These are phyloP conservation scores for Carterocephalus palaemon DNA, from an alignment of 2,888 invertebrate species.

Conservation along the genomic window DNA sequence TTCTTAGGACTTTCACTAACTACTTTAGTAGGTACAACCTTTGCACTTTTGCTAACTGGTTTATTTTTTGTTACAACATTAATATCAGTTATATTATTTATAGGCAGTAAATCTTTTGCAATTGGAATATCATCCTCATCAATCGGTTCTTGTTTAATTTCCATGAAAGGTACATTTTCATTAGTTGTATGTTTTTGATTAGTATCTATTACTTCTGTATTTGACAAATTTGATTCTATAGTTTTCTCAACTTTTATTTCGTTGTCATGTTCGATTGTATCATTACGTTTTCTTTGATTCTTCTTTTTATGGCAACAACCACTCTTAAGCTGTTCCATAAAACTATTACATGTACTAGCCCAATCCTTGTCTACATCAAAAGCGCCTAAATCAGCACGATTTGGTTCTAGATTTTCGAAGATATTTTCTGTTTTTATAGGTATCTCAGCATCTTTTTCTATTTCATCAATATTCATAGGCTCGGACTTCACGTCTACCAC, in stretches of 20 bases:
- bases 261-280: slow-evolving; percentile 45
- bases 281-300: slow-evolving; percentile 70
- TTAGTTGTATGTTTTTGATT: slow-evolving; percentile 1
- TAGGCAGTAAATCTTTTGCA: not conserved
- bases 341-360: slow-evolving; percentile 86
- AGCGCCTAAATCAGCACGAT: slow-evolving; percentile 29
- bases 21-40: slow-evolving; percentile 2
- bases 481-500: slow-evolving; percentile 82
- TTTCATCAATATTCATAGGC: slow-evolving; percentile 82
- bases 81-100: not conserved
- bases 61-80: slow-evolving; percentile 1
- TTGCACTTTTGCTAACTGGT: slow-evolving; percentile 2
- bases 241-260: slow-evolving; percentile 40
- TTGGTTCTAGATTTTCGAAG: slow-evolving; percentile 42
- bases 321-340: slow-evolving; percentile 85
- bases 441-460: slow-evolving; percentile 78
- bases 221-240: not conserved
- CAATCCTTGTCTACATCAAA: slow-evolving; percentile 73
- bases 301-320: slow-evolving; percentile 79
- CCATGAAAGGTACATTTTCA: slow-evolving; percentile 10
- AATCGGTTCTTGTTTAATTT: slow-evolving; percentile 58
- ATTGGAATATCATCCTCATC: slow-evolving; percentile 33
- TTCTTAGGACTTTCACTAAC: slow-evolving; percentile 23
- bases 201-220: slow-evolving; percentile 9
- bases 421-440: slow-evolving; percentile 61